Evolutionary conservation across 37 sponge, comb jelly and placozoan genomes (phyloP), one percentile per base, ranked within the genome.

Genomic region (Petrosia ficiformis): DNA sequence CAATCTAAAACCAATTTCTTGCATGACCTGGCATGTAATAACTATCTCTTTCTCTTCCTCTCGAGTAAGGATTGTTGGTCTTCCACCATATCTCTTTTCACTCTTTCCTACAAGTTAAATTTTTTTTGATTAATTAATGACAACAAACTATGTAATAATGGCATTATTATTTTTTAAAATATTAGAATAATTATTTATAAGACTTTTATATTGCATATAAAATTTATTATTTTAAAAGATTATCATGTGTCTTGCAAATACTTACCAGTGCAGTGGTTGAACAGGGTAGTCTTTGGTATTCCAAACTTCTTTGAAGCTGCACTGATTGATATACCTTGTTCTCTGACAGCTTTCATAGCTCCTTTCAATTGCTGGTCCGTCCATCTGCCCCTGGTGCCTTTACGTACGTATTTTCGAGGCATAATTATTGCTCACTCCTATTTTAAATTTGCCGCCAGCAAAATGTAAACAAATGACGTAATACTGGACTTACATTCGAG

Each of bases 1-100:
- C 4, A 85, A 69, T n/a, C 78, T 74, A 72, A 75, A 85, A 0
- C 86, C 86, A 3, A 85, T 67, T 37, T 85, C 86, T 41, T 77
- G 79, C 29, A 85, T 21, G 16, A 70, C 79, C 38, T 85, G 86
- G 32, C 70, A 41, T 1, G 79, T 67, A 25, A 65, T 64, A 39
- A 78, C 80, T 30, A 85, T 85, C 31, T 85, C 80, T 74, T n/a
- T 5, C 63, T 85, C 86, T 43, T 85, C 80, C 1, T 54, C 69
- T 25, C 64, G 16, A 3, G 79, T 78, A 0, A 85, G 75, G 3
- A 85, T 57, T 1, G 74, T 77, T 57, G 86, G 79, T 63, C 65
- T n/a, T n/a, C n/a, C n/a, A n/a, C n/a, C 65, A 63, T 63, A 29
- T 63, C 24, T n/a, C 31, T 63, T 63, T 21, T 63, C 25, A 26